These are phyloP conservation scores for Phataginus tricuspis DNA, from an alignment of 2,797 vertebrate species.

Conservation along the genomic window DNA sequence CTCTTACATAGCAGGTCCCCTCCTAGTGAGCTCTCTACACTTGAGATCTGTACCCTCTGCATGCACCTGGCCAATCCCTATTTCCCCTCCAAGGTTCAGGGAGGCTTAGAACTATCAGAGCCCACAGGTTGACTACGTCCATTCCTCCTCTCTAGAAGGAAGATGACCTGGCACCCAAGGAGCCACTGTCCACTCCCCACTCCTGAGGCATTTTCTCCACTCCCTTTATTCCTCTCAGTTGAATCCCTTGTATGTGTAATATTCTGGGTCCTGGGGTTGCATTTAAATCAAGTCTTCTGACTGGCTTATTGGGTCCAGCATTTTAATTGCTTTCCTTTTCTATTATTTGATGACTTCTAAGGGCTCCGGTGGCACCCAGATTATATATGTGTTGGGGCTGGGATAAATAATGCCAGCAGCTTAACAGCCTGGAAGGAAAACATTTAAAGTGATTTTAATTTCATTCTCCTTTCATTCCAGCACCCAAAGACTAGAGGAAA, in stretches of 20 bases:
- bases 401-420: slow-evolving; percentile 83
- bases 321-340: slow-evolving; percentile 84
- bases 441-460: slow-evolving; percentile 65
- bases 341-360: slow-evolving; percentile 85
- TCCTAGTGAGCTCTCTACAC: not conserved
- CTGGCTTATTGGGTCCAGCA: slow-evolving; percentile 76
- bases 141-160: not conserved
- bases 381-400: slow-evolving; percentile 81
- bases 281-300: slow-evolving; percentile 62
- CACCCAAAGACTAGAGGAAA: slow-evolving; percentile 70
- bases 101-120: not conserved
- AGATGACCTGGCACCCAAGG: not conserved
- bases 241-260: slow-evolving; percentile 22
- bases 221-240: not conserved
- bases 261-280: slow-evolving; percentile 34
- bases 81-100: not conserved
- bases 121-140: not conserved
- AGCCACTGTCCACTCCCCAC: not conserved
- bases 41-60: not conserved
- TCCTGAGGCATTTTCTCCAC: not conserved
- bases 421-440: slow-evolving; percentile 79
- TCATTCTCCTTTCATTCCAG: slow-evolving; percentile 61
- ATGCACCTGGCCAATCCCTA: not conserved
- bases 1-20: not conserved
- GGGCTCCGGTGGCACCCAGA: slow-evolving; percentile 79